A percentile compares a stretch with the other conserved stretches of the same genome.
phyloP scores from a whole-genome alignment of 2,113 vertebrate species.

The Ariopsis seemanni region DNA sequence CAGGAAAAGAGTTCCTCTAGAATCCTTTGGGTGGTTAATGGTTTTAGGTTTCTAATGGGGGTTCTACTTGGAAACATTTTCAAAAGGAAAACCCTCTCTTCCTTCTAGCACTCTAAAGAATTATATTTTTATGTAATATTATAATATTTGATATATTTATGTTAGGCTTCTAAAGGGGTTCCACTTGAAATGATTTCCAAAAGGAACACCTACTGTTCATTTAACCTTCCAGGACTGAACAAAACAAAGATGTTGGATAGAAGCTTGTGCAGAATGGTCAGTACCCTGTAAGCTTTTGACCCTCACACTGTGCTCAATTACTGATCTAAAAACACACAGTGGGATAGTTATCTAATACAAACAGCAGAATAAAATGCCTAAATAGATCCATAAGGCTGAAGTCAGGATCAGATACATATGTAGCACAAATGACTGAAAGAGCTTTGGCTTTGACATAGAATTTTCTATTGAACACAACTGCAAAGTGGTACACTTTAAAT shows the following conservation, averaged over 20 bases:
- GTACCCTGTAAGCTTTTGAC: slow-evolving; percentile 15
- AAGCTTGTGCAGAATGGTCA: slow-evolving; percentile 26
- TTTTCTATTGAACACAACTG: neutral
- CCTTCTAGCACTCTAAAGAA: neutral
- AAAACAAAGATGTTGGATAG: neutral
- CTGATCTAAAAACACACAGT: slow-evolving; percentile 5
- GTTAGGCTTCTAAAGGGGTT: neutral
- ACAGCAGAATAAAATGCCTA: neutral
- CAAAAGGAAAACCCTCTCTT: neutral
- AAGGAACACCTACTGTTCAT: neutral
- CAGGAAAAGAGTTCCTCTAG: neutral
- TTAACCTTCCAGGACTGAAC: neutral
- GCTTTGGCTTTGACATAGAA: neutral
- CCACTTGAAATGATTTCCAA: neutral
- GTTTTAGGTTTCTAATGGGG: neutral
- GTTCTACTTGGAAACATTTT: neutral
- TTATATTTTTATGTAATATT: neutral
- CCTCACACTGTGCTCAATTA: neutral
- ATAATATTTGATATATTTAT: too few relatives aligned
- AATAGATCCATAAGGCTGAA: slow-evolving; percentile 24
- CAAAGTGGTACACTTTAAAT: neutral
- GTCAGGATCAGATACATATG: slow-evolving; percentile 37
- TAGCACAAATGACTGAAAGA: slow-evolving; percentile 30
- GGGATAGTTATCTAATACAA: slow-evolving; percentile 32
- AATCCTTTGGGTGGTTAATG: neutral